A percentile compares a stretch with the other conserved stretches of the same genome.
These are phyloP conservation scores for Epizoanthus rinbou DNA, from an alignment of 92 coral and sea anemone species.

Conservation along the genomic window DNA sequence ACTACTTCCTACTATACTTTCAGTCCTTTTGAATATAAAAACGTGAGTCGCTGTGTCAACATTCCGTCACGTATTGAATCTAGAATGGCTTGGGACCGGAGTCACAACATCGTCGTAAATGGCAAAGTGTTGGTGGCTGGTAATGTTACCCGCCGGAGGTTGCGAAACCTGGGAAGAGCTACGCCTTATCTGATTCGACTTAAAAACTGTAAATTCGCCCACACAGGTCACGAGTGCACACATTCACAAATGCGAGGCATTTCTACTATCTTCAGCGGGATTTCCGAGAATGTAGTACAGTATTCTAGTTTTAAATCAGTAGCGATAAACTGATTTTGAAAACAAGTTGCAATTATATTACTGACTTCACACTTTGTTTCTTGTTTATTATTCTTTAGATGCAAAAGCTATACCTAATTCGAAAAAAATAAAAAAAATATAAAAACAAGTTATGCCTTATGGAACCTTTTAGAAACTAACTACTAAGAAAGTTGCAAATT, in stretches of 20 bases:
- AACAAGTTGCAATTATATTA: too few relatives aligned
- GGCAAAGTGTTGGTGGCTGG: neutral
- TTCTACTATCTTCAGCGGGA: neutral
- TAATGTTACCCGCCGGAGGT: neutral
- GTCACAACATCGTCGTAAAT: neutral
- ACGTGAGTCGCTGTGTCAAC: neutral
- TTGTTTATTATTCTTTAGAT: too few relatives aligned
- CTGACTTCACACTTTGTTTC: too few relatives aligned
- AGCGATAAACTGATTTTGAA: too few relatives aligned
- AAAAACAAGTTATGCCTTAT: too few relatives aligned
- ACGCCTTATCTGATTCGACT: neutral
- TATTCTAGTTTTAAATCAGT: neutral
- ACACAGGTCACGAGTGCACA: neutral
- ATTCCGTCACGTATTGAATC: constrained; percentile 35
- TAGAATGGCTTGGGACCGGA: neutral
- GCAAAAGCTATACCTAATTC: too few relatives aligned
- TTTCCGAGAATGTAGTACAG: neutral
- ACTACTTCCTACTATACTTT: neutral
- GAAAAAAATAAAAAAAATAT: too few relatives aligned
- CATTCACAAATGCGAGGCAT: neutral
- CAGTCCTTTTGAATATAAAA: neutral
- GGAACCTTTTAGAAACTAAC: too few relatives aligned
- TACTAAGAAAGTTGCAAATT: too few relatives aligned
- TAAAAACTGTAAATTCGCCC: neutral
- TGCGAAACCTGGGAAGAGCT: constrained; percentile 29